Evolutionary conservation across 2,797 vertebrate species (phyloP).

Genomic region (Lagodon rhomboides): DNA sequence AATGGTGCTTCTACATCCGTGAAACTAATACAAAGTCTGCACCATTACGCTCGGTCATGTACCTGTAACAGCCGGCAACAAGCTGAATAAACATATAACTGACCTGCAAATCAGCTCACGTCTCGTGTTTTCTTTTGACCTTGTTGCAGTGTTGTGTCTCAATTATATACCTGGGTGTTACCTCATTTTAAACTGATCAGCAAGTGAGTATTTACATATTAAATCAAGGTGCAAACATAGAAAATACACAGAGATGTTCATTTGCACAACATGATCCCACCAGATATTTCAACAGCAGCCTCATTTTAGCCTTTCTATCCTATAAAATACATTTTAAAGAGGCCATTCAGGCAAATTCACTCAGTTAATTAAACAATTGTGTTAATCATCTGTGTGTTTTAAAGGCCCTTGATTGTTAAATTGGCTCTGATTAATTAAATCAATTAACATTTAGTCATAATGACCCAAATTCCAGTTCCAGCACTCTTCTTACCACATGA

Average conservation of each 20-base stretch:
- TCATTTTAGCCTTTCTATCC: background rate
- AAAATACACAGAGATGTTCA: background rate
- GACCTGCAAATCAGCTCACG: constrained; percentile 60
- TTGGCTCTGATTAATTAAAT: background rate
- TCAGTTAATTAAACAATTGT: background rate
- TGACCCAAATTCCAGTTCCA: background rate
- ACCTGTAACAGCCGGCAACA: constrained; percentile 78
- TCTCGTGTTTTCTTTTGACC: constrained; percentile 46
- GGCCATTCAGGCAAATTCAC: background rate
- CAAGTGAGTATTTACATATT: background rate
- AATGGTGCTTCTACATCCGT: constrained; percentile 71
- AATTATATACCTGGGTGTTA: background rate
- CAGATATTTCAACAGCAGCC: background rate
- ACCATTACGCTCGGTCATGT: constrained; percentile 60
- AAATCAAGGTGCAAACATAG: background rate
- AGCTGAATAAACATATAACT: constrained; percentile 85
- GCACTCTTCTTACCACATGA: background rate
- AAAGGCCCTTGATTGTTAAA: background rate
- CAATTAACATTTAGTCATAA: background rate
- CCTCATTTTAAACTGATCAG: background rate
- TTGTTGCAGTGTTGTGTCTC: background rate
- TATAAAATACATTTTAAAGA: background rate
- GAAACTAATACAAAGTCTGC: constrained; percentile 69
- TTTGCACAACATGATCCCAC: background rate
- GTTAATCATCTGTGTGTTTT: background rate